Evolutionary conservation across 2,888 invertebrate genomes (phyloP).

Genomic region (Dastarcus helophoroides): DNA sequence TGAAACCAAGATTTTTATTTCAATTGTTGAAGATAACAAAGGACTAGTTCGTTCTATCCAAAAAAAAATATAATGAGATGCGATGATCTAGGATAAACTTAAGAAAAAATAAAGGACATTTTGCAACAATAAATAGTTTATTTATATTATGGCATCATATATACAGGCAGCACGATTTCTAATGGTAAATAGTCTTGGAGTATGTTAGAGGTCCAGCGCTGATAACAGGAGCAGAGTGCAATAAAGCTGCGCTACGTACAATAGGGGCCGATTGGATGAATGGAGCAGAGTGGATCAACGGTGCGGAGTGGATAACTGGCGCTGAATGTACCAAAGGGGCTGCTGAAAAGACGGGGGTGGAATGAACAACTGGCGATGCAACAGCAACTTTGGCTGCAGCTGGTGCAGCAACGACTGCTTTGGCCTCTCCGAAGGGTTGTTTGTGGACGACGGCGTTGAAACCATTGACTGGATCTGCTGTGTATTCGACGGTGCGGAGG

Average conservation of each 20-base stretch:
- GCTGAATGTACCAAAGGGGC: slow-evolving; percentile 6
- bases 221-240: slow-evolving; percentile 3
- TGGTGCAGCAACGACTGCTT: slow-evolving; percentile 16
- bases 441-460: slow-evolving; percentile 40
- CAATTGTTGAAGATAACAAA: no score
- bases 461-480: slow-evolving; percentile 42
- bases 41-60: no score
- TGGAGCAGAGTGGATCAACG: no score
- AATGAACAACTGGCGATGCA: not conserved
- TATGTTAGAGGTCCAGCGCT: not conserved
- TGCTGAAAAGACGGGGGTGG: slow-evolving; percentile 1
- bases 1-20: no score
- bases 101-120: no score
- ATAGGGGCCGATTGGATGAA: slow-evolving; percentile 2
- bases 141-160: no score
- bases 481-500: slow-evolving; percentile 51
- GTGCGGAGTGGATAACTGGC: no score
- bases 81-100: no score
- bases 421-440: not conserved
- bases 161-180: no score
- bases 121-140: no score
- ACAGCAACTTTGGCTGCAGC: slow-evolving; percentile 13
- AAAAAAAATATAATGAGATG: no score
- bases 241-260: not conserved
- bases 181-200: no score